A percentile compares a stretch with the other conserved stretches of the same genome.
These are phyloP conservation scores for Corydoras maculifer DNA, from an alignment of 2,113 vertebrate species.

Conservation along the genomic window DNA sequence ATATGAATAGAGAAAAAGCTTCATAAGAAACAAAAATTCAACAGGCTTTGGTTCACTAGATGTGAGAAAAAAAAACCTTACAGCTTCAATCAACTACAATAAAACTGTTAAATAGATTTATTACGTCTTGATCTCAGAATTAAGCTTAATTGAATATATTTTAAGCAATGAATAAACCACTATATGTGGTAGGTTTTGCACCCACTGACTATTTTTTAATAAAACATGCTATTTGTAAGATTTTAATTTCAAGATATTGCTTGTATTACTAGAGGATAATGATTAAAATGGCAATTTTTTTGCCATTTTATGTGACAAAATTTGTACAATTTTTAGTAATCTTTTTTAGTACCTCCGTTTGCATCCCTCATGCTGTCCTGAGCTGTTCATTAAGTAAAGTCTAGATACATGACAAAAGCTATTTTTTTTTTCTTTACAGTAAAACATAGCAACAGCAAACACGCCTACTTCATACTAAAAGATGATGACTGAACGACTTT, in stretches of 20 bases:
- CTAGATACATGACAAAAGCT: slow-evolving; percentile 18
- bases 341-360: background rate
- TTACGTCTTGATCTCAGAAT: background rate
- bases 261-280: too few relatives aligned
- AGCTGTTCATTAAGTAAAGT: slow-evolving; percentile 6
- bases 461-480: background rate
- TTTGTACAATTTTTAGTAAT: too few relatives aligned
- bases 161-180: too few relatives aligned
- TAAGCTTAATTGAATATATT: too few relatives aligned
- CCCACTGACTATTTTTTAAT: too few relatives aligned
- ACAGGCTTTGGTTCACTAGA: background rate
- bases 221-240: too few relatives aligned
- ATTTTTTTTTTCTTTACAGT: slow-evolving; percentile 35
- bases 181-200: too few relatives aligned
- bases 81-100: background rate
- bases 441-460: slow-evolving; percentile 8
- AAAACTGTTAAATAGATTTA: slow-evolving; percentile 36
- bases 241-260: too few relatives aligned
- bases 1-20: background rate
- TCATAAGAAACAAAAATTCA: background rate
- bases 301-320: too few relatives aligned
- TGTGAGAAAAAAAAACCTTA: slow-evolving; percentile 26
- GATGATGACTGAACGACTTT: background rate
- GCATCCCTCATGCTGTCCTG: slow-evolving; percentile 21
- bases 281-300: too few relatives aligned